Conservation (phyloP, 2,888 invertebrate species). For the Diploptera punctata region DNA sequence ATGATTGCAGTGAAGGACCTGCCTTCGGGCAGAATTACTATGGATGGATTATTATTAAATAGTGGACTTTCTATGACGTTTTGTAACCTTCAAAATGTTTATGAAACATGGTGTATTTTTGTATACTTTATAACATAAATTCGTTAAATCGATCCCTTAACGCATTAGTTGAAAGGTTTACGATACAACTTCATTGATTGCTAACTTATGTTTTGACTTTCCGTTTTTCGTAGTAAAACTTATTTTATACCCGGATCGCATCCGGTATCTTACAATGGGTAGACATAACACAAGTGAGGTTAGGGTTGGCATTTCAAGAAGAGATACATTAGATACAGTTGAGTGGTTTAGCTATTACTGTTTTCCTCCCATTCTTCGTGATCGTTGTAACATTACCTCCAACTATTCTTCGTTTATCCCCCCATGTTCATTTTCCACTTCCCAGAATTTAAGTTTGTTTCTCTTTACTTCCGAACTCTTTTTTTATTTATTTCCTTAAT, state of each 20-base stretch:
- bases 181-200: neutral
- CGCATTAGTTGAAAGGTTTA: too few relatives aligned
- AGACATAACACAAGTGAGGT: conserved; percentile 17
- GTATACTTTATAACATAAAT: too few relatives aligned
- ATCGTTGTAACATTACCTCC: conserved; percentile 12
- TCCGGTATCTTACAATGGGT: neutral
- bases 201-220: neutral
- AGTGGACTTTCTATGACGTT: too few relatives aligned
- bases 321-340: conserved; percentile 19
- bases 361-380: neutral
- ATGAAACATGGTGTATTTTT: too few relatives aligned
- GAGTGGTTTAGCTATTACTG: conserved; percentile 6
- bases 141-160: too few relatives aligned
- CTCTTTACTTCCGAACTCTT: neutral
- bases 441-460: conserved; percentile 1
- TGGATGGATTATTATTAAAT: too few relatives aligned
- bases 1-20: too few relatives aligned
- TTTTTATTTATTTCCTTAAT: neutral
- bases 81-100: too few relatives aligned
- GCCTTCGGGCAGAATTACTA: too few relatives aligned
- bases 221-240: conserved; percentile 4
- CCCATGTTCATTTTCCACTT: neutral
- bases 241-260: conserved; percentile 11
- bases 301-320: conserved; percentile 17
- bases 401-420: neutral